Evolutionary conservation across 2,797 vertebrate genomes (phyloP), one percentile per base, ranked within the genome.

Genomic region (Decapterus maruadsi): DNA sequence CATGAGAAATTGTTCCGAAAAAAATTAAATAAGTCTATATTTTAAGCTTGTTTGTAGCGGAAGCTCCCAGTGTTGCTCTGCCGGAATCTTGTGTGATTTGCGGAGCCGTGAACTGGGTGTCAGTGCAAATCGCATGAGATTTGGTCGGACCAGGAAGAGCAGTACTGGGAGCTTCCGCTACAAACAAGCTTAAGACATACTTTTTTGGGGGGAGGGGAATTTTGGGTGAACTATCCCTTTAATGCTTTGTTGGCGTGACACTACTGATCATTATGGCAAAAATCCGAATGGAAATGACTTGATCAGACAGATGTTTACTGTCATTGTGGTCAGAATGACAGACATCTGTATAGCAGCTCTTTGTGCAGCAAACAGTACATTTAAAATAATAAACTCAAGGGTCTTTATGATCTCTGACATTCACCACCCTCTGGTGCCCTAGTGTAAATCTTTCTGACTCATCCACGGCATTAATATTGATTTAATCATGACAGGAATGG

Each of bases 401-500:
- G 14, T 20, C 19, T 20, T 68, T 64, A 50, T 0, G 20, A 34
- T 62, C 48, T 40, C 36, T 66, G 19, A 36, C 42, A 12, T 56
- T 50, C 31, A 36, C 26, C 38, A 34, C 6, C 51, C 12, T n/a
- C n/a, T 0, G 2, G 0, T 31, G 19, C 19, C 48, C 17, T 20
- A 65, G 74, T 68, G 26, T 63, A 6, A 17, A 74, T n/a, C 40
- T 51, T 12, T 55, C 43, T 42, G 45, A 75, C 60, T 88, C 53
- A 75, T 29, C 29, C 0, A 1, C 6, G 2, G 19, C 67, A 61
- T 66, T 69, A 61, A 62, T 72, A 65, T 78, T 76, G 72, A 81
- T 80, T 58, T 68, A 54, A 36, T 72, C n/a, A 16, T 51, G 76
- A 77, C 56, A 62, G 60, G 43, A 82, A 76, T 70, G 53, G 75